phyloP scores from a whole-genome alignment of 2,797 vertebrate species.

The Eleutherodactylus coqui region DNA sequence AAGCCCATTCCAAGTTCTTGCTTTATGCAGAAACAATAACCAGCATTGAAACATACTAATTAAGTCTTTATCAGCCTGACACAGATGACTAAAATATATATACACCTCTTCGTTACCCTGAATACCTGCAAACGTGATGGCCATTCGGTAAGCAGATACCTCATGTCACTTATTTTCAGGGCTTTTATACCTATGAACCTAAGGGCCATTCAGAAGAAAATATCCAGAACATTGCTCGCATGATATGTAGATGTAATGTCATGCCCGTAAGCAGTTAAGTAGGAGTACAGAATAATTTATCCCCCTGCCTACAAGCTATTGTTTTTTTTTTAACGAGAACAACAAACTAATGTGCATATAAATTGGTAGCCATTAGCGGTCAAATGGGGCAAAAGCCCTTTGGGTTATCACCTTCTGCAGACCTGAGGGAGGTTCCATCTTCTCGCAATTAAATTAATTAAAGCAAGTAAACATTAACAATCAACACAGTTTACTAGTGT shows the following conservation, averaged over 20 bases:
- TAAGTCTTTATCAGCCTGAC: conserved; percentile 6
- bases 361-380: background rate
- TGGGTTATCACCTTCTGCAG: background rate
- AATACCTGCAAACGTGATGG: background rate
- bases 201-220: background rate
- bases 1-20: background rate
- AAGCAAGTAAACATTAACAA: too few species aligned
- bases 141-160: background rate
- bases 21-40: conserved; percentile 6
- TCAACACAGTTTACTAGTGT: too few species aligned
- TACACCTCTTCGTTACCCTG: background rate
- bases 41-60: background rate
- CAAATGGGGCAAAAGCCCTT: background rate
- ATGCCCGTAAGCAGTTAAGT: background rate
- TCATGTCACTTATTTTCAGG: background rate
- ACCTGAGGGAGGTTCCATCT: background rate
- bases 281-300: background rate
- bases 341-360: background rate
- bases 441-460: too few species aligned
- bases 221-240: background rate
- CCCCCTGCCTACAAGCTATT: background rate
- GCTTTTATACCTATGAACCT: background rate
- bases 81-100: background rate
- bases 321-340: background rate
- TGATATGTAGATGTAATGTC: background rate